A percentile compares a stretch with the other conserved stretches of the same genome.
These are phyloP conservation scores for Coluber constrictor DNA, from an alignment of 2,797 vertebrate genomes.

Conservation along the genomic window DNA sequence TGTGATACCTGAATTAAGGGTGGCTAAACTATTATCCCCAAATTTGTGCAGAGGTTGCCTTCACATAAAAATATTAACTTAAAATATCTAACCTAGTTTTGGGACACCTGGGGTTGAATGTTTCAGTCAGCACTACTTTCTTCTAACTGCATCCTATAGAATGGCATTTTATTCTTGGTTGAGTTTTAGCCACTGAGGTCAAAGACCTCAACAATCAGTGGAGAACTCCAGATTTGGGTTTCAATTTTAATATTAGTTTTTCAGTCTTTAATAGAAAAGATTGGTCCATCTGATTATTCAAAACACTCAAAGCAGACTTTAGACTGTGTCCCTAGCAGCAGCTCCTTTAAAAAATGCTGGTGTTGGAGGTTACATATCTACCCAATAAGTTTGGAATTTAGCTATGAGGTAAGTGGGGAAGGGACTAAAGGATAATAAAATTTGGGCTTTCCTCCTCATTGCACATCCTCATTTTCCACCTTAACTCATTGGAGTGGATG, in stretches of 20 bases:
- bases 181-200: neutral
- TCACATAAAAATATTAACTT: neutral
- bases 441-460: neutral
- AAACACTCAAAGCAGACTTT: neutral
- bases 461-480: neutral
- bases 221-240: neutral
- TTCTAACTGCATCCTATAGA: neutral
- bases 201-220: neutral
- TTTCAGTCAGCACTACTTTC: neutral
- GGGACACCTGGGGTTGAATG: neutral
- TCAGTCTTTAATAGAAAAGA: neutral
- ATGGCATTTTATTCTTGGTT: neutral
- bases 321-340: neutral
- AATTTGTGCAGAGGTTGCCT: neutral
- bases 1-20: neutral
- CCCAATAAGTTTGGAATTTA: neutral
- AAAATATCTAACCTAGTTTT: neutral
- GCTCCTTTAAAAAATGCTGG: neutral
- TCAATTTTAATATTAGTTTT: neutral
- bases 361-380: neutral
- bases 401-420: neutral
- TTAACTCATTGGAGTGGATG: neutral
- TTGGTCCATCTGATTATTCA: neutral
- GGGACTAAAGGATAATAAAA: neutral
- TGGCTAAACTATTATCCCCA: neutral